Base-by-base conservation (phyloP, 2,888 invertebrate genomes). In the Meandrusa payeni region DNA sequence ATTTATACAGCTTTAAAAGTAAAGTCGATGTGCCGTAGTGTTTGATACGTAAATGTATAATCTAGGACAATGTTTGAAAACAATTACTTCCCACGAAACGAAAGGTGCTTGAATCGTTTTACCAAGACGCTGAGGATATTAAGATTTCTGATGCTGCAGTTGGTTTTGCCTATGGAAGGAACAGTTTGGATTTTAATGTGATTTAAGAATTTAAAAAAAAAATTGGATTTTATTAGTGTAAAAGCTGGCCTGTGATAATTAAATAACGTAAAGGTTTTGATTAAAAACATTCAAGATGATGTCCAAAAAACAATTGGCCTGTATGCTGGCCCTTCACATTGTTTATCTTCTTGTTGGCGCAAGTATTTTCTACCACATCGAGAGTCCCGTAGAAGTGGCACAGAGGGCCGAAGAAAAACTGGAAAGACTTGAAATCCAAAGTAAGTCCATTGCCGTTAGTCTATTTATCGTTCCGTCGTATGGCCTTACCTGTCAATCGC, bases 331-430 rank as follows among this genome's bases (percentile, higher is more conserved):
- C 56, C 89, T 94, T 58, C 95, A 94, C 66, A 89, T 94, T 46
- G 90, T 91, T 46, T 95, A 95, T 69, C 80, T 95, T 54, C 81
- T 95, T 59, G 90, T 96, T 46, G 96, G 96, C 5, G 95, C 96
- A n/a, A 92, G 92, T 50, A 93, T 96, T 57, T 96, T 95, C 76
- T 94, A 94, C 80, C 91, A 92, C 64, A 93, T 95, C 57, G 95
- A 96, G 81, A 92, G 93, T 61, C 90, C 90, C 19, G 76, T 93
- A 59, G 96, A 96, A 77, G 75, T 89, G 34, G 80, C 89, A 48
- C 86, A 90, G 51, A 88, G 92, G 33, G 81, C 79, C 37, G 80
- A 89, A 55, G 90, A 91, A 42, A 89, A 89, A 57, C 75, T 87
- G 54, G 91, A 92, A 74, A 89, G 92, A 63, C 88, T 90, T 59